These are phyloP conservation scores for Eleginops maclovinus DNA, from an alignment of 2,113 vertebrate species.

Conservation along the genomic window DNA sequence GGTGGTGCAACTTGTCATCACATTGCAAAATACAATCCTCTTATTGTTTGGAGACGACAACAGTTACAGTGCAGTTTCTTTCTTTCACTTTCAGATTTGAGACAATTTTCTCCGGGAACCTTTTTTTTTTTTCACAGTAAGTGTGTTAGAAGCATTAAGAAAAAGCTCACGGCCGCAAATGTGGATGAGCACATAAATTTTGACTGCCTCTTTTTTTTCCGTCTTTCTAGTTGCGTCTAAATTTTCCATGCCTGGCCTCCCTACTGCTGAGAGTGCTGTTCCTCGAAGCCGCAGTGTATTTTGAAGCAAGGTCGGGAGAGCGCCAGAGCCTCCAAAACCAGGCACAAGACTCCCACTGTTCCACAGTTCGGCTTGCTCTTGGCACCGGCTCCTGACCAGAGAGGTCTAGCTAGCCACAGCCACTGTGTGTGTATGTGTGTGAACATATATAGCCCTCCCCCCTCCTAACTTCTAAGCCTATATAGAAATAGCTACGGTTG, in stretches of 20 bases:
- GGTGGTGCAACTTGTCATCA: constrained; percentile 47
- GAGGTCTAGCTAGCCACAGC: constrained; percentile 75
- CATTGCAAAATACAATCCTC: constrained; percentile 24
- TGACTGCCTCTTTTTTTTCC: constrained; percentile 30
- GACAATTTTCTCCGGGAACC: constrained; percentile 28
- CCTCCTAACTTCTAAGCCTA: constrained; percentile 50
- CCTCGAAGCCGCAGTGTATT: constrained; percentile 86
- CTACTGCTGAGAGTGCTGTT: constrained; percentile 87
- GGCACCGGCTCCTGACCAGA: constrained; percentile 80
- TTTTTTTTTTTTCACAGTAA: constrained; percentile 40
- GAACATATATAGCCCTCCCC: constrained; percentile 67
- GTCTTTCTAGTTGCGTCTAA: constrained; percentile 78
- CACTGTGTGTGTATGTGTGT: constrained; percentile 68
- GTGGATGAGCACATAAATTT: constrained; percentile 81
- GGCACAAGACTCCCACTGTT: constrained; percentile 82
- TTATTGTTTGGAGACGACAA: constrained; percentile 48
- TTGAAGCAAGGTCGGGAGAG: constrained; percentile 83
- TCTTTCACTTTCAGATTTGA: constrained; percentile 71
- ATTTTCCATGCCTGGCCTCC: constrained; percentile 85
- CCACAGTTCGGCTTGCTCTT: constrained; percentile 80
- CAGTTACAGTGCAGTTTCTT: constrained; percentile 49
- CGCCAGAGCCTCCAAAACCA: constrained; percentile 80
- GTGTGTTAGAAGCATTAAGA: constrained; percentile 82
- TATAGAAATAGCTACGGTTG: constrained; percentile 74
- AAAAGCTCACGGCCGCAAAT: constrained; percentile 75